Percentiles rank a stretch among this genome's conserved stretches.
phyloP scores from a whole-genome alignment of 2,888 invertebrate genomes.

The Hemaris fuciformis region DNA sequence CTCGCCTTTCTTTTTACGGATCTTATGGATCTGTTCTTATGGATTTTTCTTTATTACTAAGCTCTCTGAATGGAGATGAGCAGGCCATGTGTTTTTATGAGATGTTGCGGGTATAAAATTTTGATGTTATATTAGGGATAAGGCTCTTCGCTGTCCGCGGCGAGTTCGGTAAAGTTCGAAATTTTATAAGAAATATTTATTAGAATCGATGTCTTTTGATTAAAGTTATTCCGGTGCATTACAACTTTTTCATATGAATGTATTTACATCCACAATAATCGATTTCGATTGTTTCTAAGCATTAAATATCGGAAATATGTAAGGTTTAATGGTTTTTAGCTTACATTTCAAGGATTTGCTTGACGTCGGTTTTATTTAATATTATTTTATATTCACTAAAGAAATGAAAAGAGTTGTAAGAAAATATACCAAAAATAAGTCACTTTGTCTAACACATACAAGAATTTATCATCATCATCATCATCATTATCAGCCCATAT shows the following conservation, averaged over 20 bases:
- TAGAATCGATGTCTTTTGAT: background rate
- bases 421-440: too few relatives aligned
- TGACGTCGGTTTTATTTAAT: too few relatives aligned
- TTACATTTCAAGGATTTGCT: too few relatives aligned
- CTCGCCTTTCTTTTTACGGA: slow-evolving; percentile 1
- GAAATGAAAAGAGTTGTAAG: too few relatives aligned
- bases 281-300: too few relatives aligned
- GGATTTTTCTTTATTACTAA: slow-evolving; percentile 29
- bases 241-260: too few relatives aligned
- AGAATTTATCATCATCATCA: too few relatives aligned
- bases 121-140: slow-evolving; percentile 28
- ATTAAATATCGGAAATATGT: background rate
- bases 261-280: too few relatives aligned
- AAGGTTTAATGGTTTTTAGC: too few relatives aligned
- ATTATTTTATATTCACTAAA: too few relatives aligned
- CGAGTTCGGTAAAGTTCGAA: slow-evolving; percentile 6
- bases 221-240: background rate
- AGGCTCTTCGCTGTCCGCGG: slow-evolving; percentile 10
- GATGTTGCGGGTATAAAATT: slow-evolving; percentile 31
- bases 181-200: slow-evolving; percentile 7
- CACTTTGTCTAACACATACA: too few relatives aligned
- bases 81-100: slow-evolving; percentile 36
- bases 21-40: slow-evolving; percentile 9
- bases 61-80: slow-evolving; percentile 28
- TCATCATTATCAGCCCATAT: too few relatives aligned